phyloP scores from a whole-genome alignment of 2,888 invertebrate genomes.

The Metalampra italica region DNA sequence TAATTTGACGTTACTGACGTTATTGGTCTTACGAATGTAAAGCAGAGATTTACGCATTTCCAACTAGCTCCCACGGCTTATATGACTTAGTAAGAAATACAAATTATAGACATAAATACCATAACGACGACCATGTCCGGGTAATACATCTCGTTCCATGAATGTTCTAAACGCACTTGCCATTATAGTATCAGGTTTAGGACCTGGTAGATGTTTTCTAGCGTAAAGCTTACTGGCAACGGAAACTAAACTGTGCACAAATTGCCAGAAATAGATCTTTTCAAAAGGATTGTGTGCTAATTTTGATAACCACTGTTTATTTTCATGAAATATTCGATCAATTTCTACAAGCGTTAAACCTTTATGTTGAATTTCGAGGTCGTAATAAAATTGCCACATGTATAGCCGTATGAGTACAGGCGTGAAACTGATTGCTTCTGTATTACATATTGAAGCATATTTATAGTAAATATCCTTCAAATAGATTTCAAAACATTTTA shows the following conservation, averaged over 20 bases:
- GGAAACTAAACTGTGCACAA: conserved; percentile 74
- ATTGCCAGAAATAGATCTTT: conserved; percentile 81
- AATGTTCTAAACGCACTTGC: conserved; percentile 74
- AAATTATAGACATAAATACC: conserved; percentile 36
- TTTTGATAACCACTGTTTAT: conserved; percentile 64
- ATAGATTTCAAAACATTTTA: conserved; percentile 64
- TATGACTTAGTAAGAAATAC: too few species aligned
- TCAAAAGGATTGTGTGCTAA: conserved; percentile 77
- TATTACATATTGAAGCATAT: conserved; percentile 71
- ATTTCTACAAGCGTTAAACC: conserved; percentile 71
- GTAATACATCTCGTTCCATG: conserved; percentile 68
- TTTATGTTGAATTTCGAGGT: conserved; percentile 71
- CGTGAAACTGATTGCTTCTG: conserved; percentile 47
- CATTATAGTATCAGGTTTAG: conserved; percentile 64
- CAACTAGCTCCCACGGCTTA: too few species aligned
- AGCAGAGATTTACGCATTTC: too few species aligned
- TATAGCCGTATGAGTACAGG: conserved; percentile 73
- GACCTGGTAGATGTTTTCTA: conserved; percentile 43
- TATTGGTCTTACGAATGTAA: too few species aligned
- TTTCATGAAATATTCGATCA: conserved; percentile 67
- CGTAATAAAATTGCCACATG: conserved; percentile 80
- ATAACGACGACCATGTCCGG: conserved; percentile 50
- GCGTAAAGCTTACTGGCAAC: conserved; percentile 69
- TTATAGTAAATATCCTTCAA: conserved; percentile 70
- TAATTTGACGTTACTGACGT: too few species aligned